phyloP scores from a whole-genome alignment of 2,113 vertebrate genomes.

The Cervus canadensis region DNA sequence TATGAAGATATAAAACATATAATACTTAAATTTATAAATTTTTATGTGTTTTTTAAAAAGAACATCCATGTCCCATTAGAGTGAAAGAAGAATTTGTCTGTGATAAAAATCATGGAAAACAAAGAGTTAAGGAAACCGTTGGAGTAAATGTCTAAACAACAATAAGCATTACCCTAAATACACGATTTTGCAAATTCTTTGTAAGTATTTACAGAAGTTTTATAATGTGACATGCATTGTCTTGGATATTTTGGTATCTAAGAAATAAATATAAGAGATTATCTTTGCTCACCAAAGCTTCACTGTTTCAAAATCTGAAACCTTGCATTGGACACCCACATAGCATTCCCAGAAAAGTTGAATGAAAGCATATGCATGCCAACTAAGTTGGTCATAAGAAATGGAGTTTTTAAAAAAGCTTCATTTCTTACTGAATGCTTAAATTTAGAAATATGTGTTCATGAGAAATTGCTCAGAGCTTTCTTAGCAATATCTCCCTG shows the following conservation, averaged over 20 bases:
- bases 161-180: not conserved
- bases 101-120: conserved; percentile 9
- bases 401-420: not conserved
- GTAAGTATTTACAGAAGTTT: not conserved
- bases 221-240: not conserved
- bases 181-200: not conserved
- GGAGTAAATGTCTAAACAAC: not conserved
- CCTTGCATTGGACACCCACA: not conserved
- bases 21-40: not conserved
- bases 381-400: not conserved
- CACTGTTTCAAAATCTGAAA: conserved; percentile 25
- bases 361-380: not conserved
- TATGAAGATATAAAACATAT: not conserved
- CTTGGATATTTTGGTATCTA: not conserved
- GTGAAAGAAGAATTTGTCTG: not conserved
- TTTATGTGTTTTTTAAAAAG: not conserved
- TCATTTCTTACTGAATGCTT: conserved; percentile 2
- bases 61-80: not conserved
- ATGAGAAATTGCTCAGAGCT: not conserved
- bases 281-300: not conserved
- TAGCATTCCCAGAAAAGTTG: not conserved
- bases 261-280: not conserved
- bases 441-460: conserved; percentile 5
- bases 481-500: not conserved
- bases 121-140: not conserved